Evolutionary conservation across 2,888 invertebrate species (phyloP).

Genomic region (Epistrophe grossulariae): DNA sequence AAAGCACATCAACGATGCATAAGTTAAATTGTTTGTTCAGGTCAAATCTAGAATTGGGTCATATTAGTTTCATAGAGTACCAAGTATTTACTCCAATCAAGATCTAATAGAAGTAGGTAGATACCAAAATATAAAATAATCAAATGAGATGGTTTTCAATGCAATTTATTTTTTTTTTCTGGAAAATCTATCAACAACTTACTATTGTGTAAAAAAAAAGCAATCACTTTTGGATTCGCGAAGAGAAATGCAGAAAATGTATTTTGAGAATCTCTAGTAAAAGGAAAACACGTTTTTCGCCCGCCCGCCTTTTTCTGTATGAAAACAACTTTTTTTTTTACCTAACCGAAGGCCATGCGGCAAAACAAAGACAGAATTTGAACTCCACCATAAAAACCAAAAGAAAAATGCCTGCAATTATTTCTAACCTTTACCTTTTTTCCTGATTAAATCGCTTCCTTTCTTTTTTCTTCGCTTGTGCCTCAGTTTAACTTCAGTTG

Average conservation of each 20-base stretch:
- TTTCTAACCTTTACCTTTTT: conserved; percentile 56
- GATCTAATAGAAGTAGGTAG: neutral
- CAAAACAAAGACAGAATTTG: conserved; percentile 43
- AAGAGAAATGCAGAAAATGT: neutral
- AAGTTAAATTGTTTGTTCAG: neutral
- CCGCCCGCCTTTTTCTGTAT: conserved; percentile 65
- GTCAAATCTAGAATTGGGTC: neutral
- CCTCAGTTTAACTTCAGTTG: neutral
- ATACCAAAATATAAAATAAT: neutral
- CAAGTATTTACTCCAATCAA: conserved; percentile 11
- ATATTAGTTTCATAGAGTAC: neutral
- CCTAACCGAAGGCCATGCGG: conserved; percentile 50
- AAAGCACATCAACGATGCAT: neutral
- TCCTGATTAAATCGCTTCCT: conserved; percentile 16
- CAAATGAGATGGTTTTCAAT: neutral
- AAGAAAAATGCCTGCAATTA: conserved; percentile 10
- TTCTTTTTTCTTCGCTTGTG: neutral
- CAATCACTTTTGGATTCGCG: neutral
- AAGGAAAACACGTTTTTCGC: conserved; percentile 59
- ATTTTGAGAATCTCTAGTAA: conserved; percentile 1
- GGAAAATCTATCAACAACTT: neutral
- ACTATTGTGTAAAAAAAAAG: neutral
- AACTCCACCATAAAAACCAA: conserved; percentile 31
- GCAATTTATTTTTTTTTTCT: too few relatives aligned
- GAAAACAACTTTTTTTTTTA: conserved; percentile 20